Percentiles rank a stretch among this genome's conserved stretches.
Conservation (phyloP, 2,797 vertebrate species). For the Paratrypauchen microcephalus region DNA sequence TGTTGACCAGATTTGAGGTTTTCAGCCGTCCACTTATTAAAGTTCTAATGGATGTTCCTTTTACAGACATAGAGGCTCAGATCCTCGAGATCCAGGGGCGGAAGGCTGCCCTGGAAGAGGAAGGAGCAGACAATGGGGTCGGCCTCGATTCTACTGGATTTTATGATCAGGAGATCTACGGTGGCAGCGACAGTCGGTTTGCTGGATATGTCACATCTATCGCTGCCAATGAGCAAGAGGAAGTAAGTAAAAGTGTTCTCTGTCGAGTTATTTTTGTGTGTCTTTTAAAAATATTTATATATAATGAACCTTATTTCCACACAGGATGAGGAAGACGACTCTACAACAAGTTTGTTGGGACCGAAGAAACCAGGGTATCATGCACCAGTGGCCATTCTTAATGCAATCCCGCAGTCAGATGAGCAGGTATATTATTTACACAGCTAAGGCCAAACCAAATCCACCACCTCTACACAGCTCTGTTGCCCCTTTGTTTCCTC, state of each 20-base stretch:
- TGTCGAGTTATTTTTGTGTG: neutral
- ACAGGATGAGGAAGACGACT: slow-evolving; percentile 94
- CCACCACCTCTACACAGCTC: too few species aligned
- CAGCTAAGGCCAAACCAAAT: neutral
- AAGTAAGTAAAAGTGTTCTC: slow-evolving; percentile 78
- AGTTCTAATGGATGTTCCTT: neutral
- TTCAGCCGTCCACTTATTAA: neutral
- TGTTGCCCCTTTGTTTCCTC: too few species aligned
- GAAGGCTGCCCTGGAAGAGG: slow-evolving; percentile 90
- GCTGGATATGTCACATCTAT: slow-evolving; percentile 98
- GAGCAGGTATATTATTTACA: slow-evolving; percentile 82
- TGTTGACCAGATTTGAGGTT: neutral
- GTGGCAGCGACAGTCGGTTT: slow-evolving; percentile 96
- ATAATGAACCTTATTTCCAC: slow-evolving; percentile 22
- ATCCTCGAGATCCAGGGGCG: slow-evolving; percentile 98
- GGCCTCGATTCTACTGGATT: slow-evolving; percentile 97
- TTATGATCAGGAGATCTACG: slow-evolving; percentile 97
- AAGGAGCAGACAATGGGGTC: slow-evolving; percentile 87
- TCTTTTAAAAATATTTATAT: neutral
- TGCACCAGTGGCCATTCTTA: slow-evolving; percentile 94
- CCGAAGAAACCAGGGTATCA: slow-evolving; percentile 98
- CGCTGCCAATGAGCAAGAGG: slow-evolving; percentile 96
- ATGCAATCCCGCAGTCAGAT: slow-evolving; percentile 96
- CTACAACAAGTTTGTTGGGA: slow-evolving; percentile 91
- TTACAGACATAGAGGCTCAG: slow-evolving; percentile 88